A percentile compares a stretch with the other conserved stretches of the same genome.
Evolutionary conservation across 2,797 vertebrate genomes (phyloP).

Genomic region (Parotocinclus haroldoi): DNA sequence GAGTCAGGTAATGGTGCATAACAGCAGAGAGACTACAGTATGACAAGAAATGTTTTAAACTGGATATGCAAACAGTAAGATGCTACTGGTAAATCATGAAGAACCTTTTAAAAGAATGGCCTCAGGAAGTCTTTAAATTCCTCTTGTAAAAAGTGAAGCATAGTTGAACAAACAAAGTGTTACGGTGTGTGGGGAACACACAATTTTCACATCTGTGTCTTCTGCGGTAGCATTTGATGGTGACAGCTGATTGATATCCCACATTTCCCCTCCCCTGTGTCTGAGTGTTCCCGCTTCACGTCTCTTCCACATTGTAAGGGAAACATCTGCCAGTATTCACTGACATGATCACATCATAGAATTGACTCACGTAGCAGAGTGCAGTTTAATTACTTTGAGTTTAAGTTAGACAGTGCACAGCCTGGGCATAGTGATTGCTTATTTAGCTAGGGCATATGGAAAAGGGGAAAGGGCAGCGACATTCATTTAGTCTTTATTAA

Average conservation of each 20-base stretch:
- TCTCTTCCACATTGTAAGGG: constrained; percentile 15
- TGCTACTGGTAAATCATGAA: too few relatives aligned
- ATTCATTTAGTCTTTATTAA: constrained; percentile 14
- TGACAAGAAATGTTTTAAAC: neutral
- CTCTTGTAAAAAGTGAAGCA: constrained; percentile 12
- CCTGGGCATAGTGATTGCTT: constrained; percentile 14
- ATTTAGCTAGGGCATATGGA: constrained; percentile 7
- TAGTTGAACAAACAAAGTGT: neutral
- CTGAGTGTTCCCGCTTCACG: constrained; percentile 6
- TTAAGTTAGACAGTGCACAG: neutral
- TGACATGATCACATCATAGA: constrained; percentile 4
- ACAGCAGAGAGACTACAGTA: neutral
- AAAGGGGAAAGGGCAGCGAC: neutral
- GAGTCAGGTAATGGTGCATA: constrained; percentile 79
- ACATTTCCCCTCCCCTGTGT: constrained; percentile 12
- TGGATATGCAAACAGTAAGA: too few relatives aligned
- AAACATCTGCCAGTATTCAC: constrained; percentile 20
- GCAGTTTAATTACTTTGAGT: constrained; percentile 35
- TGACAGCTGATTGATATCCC: constrained; percentile 41
- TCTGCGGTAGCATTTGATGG: constrained; percentile 9
- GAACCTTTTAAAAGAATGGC: constrained; percentile 3
- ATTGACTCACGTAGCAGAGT: constrained; percentile 19
- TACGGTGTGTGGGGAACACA: constrained; percentile 2
- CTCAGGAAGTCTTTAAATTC: constrained; percentile 1
- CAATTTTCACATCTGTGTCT: constrained; percentile 16